phyloP scores from a whole-genome alignment of 2,113 vertebrate species.

The Phalacrocorax carbo region DNA sequence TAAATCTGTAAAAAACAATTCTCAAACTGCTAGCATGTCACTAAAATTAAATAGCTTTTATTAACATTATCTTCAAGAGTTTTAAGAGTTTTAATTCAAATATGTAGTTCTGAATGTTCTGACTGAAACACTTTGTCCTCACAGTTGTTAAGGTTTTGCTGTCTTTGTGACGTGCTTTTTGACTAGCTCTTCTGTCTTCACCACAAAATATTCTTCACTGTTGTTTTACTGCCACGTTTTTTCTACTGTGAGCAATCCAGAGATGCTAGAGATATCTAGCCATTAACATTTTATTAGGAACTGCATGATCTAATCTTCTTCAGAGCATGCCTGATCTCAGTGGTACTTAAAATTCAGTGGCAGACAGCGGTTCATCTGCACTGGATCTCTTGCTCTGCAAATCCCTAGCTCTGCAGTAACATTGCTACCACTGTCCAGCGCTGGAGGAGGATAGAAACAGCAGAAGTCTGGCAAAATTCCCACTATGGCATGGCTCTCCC shows the following conservation, averaged over 20 bases:
- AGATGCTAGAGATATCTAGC: neutral
- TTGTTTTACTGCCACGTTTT: neutral
- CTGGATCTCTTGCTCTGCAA: neutral
- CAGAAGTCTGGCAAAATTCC: neutral
- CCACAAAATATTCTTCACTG: neutral
- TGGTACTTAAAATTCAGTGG: conserved; percentile 25
- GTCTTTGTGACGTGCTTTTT: neutral
- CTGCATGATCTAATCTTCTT: neutral
- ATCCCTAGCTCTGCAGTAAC: neutral
- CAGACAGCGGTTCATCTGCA: neutral
- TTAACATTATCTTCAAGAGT: neutral
- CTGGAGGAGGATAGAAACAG: neutral
- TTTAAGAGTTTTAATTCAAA: neutral
- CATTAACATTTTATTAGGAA: conserved; percentile 38
- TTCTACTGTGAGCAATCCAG: neutral
- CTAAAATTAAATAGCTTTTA: neutral
- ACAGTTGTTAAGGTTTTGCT: neutral
- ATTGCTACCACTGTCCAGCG: neutral
- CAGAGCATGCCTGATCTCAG: neutral
- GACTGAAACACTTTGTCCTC: neutral
- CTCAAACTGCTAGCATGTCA: neutral
- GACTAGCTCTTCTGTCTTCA: neutral
- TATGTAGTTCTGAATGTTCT: neutral
- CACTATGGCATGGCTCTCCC: neutral
- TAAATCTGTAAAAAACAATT: neutral